Evolutionary conservation across 2,888 invertebrate genomes (phyloP).

Genomic region (Xylota segnis): DNA sequence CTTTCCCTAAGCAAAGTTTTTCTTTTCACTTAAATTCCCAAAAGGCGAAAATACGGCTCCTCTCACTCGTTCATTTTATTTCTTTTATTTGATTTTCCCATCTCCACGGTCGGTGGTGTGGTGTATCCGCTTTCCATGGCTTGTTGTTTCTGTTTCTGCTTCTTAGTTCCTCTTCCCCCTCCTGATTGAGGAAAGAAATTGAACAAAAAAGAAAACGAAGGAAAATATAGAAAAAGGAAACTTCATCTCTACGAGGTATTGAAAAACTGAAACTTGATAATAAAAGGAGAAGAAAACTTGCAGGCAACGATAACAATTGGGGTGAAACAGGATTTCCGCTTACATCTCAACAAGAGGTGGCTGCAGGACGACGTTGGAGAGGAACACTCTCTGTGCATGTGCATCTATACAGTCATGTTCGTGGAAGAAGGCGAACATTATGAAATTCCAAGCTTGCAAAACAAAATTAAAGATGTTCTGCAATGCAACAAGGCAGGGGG

Average conservation of each 20-base stretch:
- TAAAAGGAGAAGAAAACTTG: slow-evolving; percentile 52
- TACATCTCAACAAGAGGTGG: slow-evolving; percentile 50
- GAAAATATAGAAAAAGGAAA: slow-evolving; percentile 29
- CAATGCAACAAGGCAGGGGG: slow-evolving; percentile 46
- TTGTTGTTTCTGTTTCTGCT: slow-evolving; percentile 37
- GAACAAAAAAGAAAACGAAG: slow-evolving; percentile 1
- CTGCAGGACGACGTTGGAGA: background rate
- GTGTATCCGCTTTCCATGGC: slow-evolving; percentile 30
- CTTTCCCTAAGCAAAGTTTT: slow-evolving; percentile 58
- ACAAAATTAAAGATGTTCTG: slow-evolving; percentile 74
- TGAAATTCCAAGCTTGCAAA: slow-evolving; percentile 67
- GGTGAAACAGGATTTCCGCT: slow-evolving; percentile 56
- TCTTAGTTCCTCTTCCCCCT: background rate
- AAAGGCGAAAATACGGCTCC: slow-evolving; percentile 46
- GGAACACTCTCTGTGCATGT: background rate
- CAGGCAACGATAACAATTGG: slow-evolving; percentile 62
- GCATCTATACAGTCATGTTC: slow-evolving; percentile 15
- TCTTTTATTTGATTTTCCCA: slow-evolving; percentile 62
- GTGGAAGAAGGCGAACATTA: slow-evolving; percentile 51
- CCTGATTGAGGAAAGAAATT: slow-evolving; percentile 36
- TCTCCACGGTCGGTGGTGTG: background rate
- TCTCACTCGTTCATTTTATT: slow-evolving; percentile 29
- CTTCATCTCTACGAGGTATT: slow-evolving; percentile 53
- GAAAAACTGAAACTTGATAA: slow-evolving; percentile 61
- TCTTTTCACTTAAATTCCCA: slow-evolving; percentile 69